phyloP scores from a whole-genome alignment of 1,140 invertebrate species.

The Augochlora pura region DNA sequence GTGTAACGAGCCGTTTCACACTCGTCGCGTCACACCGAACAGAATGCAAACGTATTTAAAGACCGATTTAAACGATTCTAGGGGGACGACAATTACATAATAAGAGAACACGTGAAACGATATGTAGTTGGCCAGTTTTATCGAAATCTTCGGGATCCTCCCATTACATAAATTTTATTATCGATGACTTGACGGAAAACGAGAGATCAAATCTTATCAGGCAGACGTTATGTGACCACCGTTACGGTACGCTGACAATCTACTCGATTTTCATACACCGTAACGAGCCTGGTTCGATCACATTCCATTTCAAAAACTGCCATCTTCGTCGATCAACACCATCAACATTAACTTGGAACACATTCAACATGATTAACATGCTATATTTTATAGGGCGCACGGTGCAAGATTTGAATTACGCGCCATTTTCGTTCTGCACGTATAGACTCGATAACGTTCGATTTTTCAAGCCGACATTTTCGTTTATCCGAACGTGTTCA shows the following conservation, averaged over 20 bases:
- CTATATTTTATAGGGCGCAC: too few species aligned
- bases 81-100: background rate
- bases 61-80: background rate
- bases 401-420: too few species aligned
- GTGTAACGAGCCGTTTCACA: background rate
- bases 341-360: too few species aligned
- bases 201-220: slow-evolving; percentile 22
- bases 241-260: background rate
- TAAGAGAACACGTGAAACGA: background rate
- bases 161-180: slow-evolving; percentile 12
- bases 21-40: background rate
- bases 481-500: too few species aligned
- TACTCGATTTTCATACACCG: background rate
- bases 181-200: slow-evolving; percentile 2
- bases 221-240: background rate
- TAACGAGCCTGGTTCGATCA: background rate
- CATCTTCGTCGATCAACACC: too few species aligned
- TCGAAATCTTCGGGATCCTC: background rate
- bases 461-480: too few species aligned
- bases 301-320: background rate
- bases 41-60: background rate
- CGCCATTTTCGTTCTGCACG: too few species aligned
- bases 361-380: too few species aligned
- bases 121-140: background rate
- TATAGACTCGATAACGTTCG: too few species aligned